Evolutionary conservation across 2,888 invertebrate species (phyloP), one percentile per base, ranked within the genome.

Genomic region (Yponomeuta plumbellus): DNA sequence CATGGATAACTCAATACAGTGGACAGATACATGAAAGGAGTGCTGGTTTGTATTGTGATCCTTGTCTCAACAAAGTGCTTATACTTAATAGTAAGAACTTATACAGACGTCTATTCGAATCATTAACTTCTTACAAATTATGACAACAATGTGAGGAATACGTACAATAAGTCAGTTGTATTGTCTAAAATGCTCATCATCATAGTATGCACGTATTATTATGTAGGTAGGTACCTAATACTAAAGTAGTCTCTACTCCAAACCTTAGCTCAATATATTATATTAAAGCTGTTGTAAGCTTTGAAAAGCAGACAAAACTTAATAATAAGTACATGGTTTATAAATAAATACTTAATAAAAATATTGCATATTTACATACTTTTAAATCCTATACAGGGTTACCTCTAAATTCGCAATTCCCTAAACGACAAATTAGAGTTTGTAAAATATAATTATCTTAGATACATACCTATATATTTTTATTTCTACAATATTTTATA

Each of bases 141-240:
- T 22, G 59, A 59, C 59, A 59, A 59, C 59, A 59, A 23, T 59
- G n/a, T 59, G 59, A 23, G 6, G 44, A 52, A 34, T 34, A 34
- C n/a, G n/a, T n/a, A n/a, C 34, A 34, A 34, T 34, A 34, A 34
- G 34, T 34, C 34, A 52, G 44, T 52, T 17, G 44, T 52, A 52
- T 52, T 52, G 44, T 52, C 44, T 52, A 52, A 52, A 52, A 52
- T 52, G 44, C 44, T 52, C 1, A 52, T 17, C 1, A 52, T 17
- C 44, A 52, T 52, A 52, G 34, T 4, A 8, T 34, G 34, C 8
- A 34, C 34, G 8, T 34, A 34, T 26, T 26, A 26, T 5, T 26
- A 26, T 4, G 2, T 26, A 4, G 1, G 5, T 26, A 26, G 5
- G 5, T 26, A 44, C 17, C 3, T 17, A 13, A 52, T 52, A 17